Base-by-base conservation (phyloP, 2,797 vertebrate species). In the Chelon labrosus region DNA sequence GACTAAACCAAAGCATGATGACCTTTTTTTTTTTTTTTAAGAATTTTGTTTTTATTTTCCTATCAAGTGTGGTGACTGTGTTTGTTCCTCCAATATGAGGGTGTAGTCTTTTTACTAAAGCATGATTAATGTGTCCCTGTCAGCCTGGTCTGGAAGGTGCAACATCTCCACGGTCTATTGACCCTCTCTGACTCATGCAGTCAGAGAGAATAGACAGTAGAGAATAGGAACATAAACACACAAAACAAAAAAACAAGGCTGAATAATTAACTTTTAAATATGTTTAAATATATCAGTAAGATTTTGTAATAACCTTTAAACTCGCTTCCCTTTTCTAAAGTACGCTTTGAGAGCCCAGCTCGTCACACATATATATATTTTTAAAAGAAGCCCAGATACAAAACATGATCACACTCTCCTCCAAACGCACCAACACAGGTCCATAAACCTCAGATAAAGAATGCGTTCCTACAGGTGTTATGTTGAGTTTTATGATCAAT, bases 121-220 rank as follows among this genome's bases (percentile, higher is more conserved):
- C n/a, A 69, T 91, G 90, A 92, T 92, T 78, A 87, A 92, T 93
- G 91, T 67, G 61, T 37, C 55, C 31, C 64, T 89, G 81, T 89
- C 72, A 80, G 83, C 73, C 54, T 13, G 42, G 61, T 41, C 53
- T 83, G 76, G 63, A 84, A 89, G 85, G 86, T 83, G 87, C 75
- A 92, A 91, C 88, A 77, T 73, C 84, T 85, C 70, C 79, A 90
- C n/a, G 84, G 88, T 91, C 91, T 85, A 86, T 91, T 91, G 86
- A 89, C 62, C 78, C 17, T 84, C 84, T 91, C 84, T 94, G 91
- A 93, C 80, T 92, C 90, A 89, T 91, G 87, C 72, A 91, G 83
- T 35, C 31, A 35, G 31, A 35, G 31, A 35, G 31, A 35, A 35
- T 35, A 35, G 31, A 35, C 31, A 35, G 31, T 35, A 35, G 31